These are phyloP conservation scores for Xiphias gladius DNA, from an alignment of 2,113 vertebrate species.

Conservation along the genomic window DNA sequence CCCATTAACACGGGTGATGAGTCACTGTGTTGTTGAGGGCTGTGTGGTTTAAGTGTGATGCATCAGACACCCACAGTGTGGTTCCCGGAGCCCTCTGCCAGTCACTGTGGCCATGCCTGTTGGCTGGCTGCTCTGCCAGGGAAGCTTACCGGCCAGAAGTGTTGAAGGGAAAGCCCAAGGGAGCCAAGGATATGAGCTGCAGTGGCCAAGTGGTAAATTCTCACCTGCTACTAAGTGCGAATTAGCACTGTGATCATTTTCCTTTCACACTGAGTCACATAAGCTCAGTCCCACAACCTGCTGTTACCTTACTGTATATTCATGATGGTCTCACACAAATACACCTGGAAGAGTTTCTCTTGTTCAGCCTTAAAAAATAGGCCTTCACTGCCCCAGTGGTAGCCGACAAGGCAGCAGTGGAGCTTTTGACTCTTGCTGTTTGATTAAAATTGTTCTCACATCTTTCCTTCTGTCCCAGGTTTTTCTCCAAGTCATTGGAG, in stretches of 20 bases:
- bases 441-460: slow-evolving; percentile 31
- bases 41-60: slow-evolving; percentile 74
- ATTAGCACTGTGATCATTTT: slow-evolving; percentile 75
- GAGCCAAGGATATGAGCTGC: slow-evolving; percentile 73
- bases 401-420: slow-evolving; percentile 46
- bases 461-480: slow-evolving; percentile 78
- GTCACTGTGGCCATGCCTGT: slow-evolving; percentile 75
- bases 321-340: slow-evolving; percentile 59
- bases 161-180: slow-evolving; percentile 78
- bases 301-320: slow-evolving; percentile 71
- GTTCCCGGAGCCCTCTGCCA: slow-evolving; percentile 79
- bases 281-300: slow-evolving; percentile 74
- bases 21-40: slow-evolving; percentile 79
- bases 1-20: slow-evolving; percentile 77
- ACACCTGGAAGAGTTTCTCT: slow-evolving; percentile 64
- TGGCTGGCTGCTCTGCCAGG: slow-evolving; percentile 75
- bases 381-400: slow-evolving; percentile 33
- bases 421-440: slow-evolving; percentile 36
- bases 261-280: slow-evolving; percentile 79
- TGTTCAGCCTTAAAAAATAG: slow-evolving; percentile 50
- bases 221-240: slow-evolving; percentile 84
- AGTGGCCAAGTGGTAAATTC: slow-evolving; percentile 81
- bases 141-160: slow-evolving; percentile 75
- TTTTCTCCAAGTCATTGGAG: slow-evolving; percentile 88
- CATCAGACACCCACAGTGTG: slow-evolving; percentile 79